A percentile compares a stretch with the other conserved stretches of the same genome.
Evolutionary conservation across 2,797 vertebrate genomes (phyloP).

Genomic region (Mus minutoides): DNA sequence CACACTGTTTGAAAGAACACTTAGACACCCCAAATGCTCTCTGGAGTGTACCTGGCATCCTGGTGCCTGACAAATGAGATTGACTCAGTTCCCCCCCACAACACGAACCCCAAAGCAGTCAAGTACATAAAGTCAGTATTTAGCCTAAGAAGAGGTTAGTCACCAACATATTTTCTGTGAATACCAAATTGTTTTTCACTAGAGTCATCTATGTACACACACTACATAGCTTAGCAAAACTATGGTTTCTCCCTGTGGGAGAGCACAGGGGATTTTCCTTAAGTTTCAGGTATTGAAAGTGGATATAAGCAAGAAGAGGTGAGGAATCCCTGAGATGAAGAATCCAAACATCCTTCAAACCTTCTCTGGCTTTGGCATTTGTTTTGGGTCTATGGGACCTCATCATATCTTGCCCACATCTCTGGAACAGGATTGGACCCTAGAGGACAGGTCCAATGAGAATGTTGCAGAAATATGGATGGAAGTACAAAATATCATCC

Average conservation of each 20-base stretch:
- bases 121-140: background rate
- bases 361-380: background rate
- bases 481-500: background rate
- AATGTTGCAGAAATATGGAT: no score
- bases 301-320: no score
- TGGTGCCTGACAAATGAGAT: background rate
- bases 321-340: background rate
- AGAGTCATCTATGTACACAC: no score
- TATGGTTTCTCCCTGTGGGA: background rate
- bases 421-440: background rate
- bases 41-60: background rate
- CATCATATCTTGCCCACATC: background rate
- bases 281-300: background rate
- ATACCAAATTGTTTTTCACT: no score
- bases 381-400: background rate
- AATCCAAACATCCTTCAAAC: background rate
- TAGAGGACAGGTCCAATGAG: background rate
- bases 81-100: background rate
- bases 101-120: background rate
- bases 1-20: background rate
- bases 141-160: background rate
- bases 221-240: background rate
- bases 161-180: background rate
- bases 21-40: background rate
- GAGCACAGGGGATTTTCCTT: background rate